Evolutionary conservation across 2,888 invertebrate species (phyloP).

Genomic region (Agrochola macilenta): DNA sequence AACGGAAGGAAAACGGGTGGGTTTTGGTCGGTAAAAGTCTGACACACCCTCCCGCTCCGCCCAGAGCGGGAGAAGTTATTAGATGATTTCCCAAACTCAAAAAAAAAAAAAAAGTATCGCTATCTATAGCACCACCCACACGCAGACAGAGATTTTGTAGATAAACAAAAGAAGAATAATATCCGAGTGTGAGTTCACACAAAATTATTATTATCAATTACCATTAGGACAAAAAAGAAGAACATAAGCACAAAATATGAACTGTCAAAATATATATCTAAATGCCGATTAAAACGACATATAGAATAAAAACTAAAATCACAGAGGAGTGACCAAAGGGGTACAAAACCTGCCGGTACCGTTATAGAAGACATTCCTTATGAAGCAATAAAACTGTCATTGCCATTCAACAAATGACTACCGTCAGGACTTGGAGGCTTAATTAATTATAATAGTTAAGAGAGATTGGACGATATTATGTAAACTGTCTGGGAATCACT

Average conservation of each 20-base stretch:
- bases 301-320: conserved; percentile 37
- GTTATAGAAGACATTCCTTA: conserved; percentile 72
- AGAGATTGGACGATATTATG: conserved; percentile 82
- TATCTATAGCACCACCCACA: background rate
- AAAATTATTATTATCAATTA: conserved; percentile 17
- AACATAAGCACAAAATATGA: background rate
- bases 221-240: background rate
- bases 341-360: conserved; percentile 50
- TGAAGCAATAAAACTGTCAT: conserved; percentile 70
- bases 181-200: background rate
- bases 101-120: too few relatives aligned
- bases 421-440: conserved; percentile 73
- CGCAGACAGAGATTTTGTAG: background rate
- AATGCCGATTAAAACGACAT: conserved; percentile 20
- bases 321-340: conserved; percentile 47
- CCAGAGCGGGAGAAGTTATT: too few relatives aligned
- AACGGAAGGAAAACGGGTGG: too few relatives aligned
- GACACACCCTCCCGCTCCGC: too few relatives aligned
- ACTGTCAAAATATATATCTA: conserved; percentile 12
- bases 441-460: conserved; percentile 86
- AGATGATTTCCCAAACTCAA: too few relatives aligned
- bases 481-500: conserved; percentile 73
- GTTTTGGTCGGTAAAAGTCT: too few relatives aligned
- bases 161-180: background rate
- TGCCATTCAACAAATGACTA: conserved; percentile 81